Percentiles rank a stretch among this genome's conserved stretches.
Evolutionary conservation across 1,140 invertebrate species (phyloP).

Genomic region (Brachionus paranguensis): DNA sequence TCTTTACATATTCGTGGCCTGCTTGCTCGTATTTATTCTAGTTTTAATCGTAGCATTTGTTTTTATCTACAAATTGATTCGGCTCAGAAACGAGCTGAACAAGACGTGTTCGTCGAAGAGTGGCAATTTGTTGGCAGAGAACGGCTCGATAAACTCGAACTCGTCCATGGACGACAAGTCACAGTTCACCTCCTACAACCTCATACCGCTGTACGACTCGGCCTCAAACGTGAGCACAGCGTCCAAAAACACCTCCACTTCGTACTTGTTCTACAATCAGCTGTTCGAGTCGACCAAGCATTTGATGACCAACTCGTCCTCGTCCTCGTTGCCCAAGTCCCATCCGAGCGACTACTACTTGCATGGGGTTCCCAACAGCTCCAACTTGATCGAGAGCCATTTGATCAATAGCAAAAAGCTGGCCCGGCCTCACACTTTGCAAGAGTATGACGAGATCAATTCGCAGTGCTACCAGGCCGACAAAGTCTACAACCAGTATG

Average conservation of each 20-base stretch:
- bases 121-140: background rate
- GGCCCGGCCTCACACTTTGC: background rate
- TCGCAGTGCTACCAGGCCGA: background rate
- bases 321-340: background rate
- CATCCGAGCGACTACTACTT: slow-evolving; percentile 9
- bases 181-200: background rate
- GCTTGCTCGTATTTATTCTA: background rate
- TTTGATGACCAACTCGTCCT: background rate
- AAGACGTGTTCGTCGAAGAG: background rate
- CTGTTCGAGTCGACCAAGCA: slow-evolving; percentile 21
- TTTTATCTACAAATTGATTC: slow-evolving; percentile 17
- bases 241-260: background rate
- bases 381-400: background rate
- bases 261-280: slow-evolving; percentile 23
- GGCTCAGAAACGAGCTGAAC: background rate
- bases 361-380: background rate
- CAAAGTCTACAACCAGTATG: slow-evolving; percentile 7
- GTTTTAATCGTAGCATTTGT: background rate
- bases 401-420: background rate
- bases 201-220: slow-evolving; percentile 12
- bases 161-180: background rate
- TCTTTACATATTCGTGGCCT: background rate
- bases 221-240: background rate
- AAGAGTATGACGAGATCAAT: slow-evolving; percentile 16
- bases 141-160: slow-evolving; percentile 5